Evolutionary conservation across 2,113 vertebrate genomes (phyloP).

Genomic region (Tachysurus vachellii): DNA sequence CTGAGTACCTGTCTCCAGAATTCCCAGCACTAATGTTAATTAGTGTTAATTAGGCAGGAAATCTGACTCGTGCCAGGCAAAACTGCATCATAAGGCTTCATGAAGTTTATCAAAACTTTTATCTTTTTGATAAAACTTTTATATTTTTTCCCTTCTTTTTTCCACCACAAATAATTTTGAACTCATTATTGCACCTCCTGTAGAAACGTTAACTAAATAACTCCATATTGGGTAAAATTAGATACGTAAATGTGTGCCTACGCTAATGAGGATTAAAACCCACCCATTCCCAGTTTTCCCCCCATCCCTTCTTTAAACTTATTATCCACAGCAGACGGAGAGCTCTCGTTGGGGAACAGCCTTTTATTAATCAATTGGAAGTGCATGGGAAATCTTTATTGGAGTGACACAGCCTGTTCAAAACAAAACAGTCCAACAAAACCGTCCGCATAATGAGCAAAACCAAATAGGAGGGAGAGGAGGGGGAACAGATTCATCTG

Average conservation of each 20-base stretch:
- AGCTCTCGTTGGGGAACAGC: constrained; percentile 72
- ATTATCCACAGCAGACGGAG: constrained; percentile 65
- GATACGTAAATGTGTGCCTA: not conserved
- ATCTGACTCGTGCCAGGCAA: not conserved
- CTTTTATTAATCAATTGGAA: constrained; percentile 79
- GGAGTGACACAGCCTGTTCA: constrained; percentile 72
- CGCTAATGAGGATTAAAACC: too few relatives aligned
- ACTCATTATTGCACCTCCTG: not conserved
- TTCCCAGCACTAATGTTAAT: not conserved
- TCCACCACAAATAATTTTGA: not conserved
- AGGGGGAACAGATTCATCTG: constrained; percentile 67
- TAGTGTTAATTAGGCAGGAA: not conserved
- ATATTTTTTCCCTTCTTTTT: not conserved
- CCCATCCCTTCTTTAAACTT: constrained; percentile 32
- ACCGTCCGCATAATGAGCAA: constrained; percentile 66
- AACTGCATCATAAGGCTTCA: not conserved
- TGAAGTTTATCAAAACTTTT: not conserved
- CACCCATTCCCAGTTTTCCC: not conserved
- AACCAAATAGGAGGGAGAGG: constrained; percentile 53
- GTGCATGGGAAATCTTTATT: constrained; percentile 77
- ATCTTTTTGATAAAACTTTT: too few relatives aligned
- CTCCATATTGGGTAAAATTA: not conserved
- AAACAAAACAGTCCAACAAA: constrained; percentile 66
- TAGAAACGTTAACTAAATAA: not conserved
- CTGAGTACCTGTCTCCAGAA: not conserved